Percentiles rank a stretch among this genome's conserved stretches.
phyloP scores from a whole-genome alignment of 2,888 invertebrate genomes.

The Augiades crinisus region DNA sequence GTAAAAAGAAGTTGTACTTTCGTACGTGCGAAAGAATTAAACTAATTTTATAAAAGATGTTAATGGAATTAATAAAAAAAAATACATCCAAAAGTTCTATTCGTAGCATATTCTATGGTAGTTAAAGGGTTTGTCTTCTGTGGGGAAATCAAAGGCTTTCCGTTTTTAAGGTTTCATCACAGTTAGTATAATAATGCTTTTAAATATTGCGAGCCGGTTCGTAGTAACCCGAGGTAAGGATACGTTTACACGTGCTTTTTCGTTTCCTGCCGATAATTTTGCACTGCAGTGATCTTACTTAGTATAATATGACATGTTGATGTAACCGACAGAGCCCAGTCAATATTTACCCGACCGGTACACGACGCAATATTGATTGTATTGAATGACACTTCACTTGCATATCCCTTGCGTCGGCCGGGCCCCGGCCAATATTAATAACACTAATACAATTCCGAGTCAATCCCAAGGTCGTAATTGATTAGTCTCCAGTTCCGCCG shows the following conservation, averaged over 20 bases:
- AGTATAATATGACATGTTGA: neutral
- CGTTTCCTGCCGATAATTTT: neutral
- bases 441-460: conserved; percentile 17
- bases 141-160: too few species aligned
- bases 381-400: conserved; percentile 28
- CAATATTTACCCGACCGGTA: neutral
- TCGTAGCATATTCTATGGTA: too few species aligned
- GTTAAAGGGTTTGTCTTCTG: too few species aligned
- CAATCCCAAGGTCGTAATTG: conserved; percentile 22
- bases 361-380: conserved; percentile 2
- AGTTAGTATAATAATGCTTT: too few species aligned
- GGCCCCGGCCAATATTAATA: conserved; percentile 14
- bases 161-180: too few species aligned
- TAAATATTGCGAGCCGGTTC: too few species aligned
- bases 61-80: too few species aligned
- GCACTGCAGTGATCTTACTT: neutral
- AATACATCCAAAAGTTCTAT: too few species aligned
- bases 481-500: conserved; percentile 27
- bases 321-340: neutral
- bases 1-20: too few species aligned
- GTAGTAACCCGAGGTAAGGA: too few species aligned
- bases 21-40: too few species aligned
- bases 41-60: too few species aligned
- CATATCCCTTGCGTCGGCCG: conserved; percentile 21
- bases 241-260: neutral